Evolutionary conservation across 2,797 vertebrate species (phyloP).

Genomic region (Myotis findleyi): DNA sequence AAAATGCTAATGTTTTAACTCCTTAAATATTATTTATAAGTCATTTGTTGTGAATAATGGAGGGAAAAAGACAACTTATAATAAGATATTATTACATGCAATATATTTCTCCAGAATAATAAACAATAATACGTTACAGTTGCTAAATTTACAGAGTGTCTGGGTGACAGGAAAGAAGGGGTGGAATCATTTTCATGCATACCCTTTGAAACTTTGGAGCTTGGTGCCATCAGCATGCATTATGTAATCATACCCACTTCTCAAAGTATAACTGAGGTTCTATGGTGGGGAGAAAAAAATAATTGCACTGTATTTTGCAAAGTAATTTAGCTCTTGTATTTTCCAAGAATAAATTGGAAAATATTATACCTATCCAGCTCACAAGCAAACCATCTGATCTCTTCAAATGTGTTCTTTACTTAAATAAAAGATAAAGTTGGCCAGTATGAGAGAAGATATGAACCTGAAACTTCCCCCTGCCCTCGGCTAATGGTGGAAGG

Average conservation of each 20-base stretch:
- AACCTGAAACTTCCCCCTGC: background rate
- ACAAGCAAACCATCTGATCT: background rate
- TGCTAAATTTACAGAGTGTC: background rate
- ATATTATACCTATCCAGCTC: background rate
- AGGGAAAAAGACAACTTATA: background rate
- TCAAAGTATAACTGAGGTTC: background rate
- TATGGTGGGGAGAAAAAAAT: background rate
- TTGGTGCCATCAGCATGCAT: background rate
- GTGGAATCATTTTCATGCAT: background rate
- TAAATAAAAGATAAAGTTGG: background rate
- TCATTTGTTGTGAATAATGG: background rate
- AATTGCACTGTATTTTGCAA: background rate
- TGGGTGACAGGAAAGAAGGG: background rate
- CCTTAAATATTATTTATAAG: background rate
- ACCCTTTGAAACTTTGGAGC: background rate
- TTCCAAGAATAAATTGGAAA: no score
- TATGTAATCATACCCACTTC: background rate
- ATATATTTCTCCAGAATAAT: background rate
- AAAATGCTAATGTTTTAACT: background rate
- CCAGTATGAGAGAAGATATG: background rate
- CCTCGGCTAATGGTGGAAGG: background rate
- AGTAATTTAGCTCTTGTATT: background rate
- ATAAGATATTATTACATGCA: background rate
- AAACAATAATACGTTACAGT: background rate
- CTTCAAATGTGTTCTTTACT: background rate